Base-by-base conservation (phyloP, 1,140 invertebrate species). In the Ylistrum balloti region DNA sequence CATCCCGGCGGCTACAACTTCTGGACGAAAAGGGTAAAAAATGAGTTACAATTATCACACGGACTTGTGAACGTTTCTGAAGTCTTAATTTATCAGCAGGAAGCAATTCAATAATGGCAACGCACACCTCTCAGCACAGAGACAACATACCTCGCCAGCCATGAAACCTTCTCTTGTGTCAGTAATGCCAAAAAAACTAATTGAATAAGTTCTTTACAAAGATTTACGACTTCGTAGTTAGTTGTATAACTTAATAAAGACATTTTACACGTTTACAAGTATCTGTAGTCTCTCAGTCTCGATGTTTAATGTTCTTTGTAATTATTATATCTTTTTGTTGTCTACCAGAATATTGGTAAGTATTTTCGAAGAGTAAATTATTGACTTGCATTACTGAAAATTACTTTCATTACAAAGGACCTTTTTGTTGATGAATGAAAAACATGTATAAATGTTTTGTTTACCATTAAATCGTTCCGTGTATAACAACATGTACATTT, bases 221-320 rank as follows among this genome's bases (percentile, higher is more conserved):
- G 56, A 74, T 74, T 74, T 74, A 74, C 56, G 56, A 74, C 56
- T 74, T 74, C 56, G 56, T 74, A 74, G 56, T n/a, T 28, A 74
- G 56, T 74, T 74, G 56, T 74, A 74, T 74, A 74, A 74, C 17
- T 74, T 74, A 17, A 74, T 74, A 74, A 74, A 74, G 56, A 28
- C 56, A 74, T 74, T 74, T 74, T 74, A 74, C 56, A 74, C 56
- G n/a, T 74, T 74, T 74, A 74, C 56, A 74, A 74, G 56, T 74
- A 74, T n/a, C 1, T 28, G 56, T 5, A 74, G 56, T 28, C 56
- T 9, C 28, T 74, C 17, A 74, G 56, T 74, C 56, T 74, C 56
- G n/a, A 74, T 28, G n/a, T 1, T n/a, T 74, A 17, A 74, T 5
- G n/a, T 74, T 74, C 56, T 17, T 74, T 56, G 45, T 15, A 74